Base-by-base conservation (phyloP, 2,113 vertebrate species). In the Uria aalge region DNA sequence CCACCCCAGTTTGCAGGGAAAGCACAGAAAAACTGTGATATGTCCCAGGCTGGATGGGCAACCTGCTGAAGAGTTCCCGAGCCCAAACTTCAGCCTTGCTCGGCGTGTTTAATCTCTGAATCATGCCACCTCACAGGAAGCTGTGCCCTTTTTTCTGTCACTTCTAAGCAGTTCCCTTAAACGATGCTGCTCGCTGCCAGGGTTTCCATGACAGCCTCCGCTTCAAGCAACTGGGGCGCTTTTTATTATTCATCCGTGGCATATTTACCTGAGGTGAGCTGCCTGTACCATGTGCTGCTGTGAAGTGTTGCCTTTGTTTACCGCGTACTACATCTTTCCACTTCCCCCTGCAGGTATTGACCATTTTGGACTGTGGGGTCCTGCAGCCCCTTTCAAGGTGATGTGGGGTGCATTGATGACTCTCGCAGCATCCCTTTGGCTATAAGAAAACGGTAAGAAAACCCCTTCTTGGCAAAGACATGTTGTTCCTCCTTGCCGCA, bases 301-400 rank as follows among this genome's bases (percentile, higher is more conserved):
- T 59, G 48, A 91, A 85, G 45, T 27, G 12, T 43, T 72, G 56
- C 52, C 50, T 92, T 74, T 83, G 56, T 71, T 94, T 90, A 38
- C 60, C 0, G 0, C 1, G 1, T 41, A 12, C 69, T 38, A 6
- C 1, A 0, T 50, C 47, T 86, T 81, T 67, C 29, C 6, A 43
- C 45, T 79, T 94, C 38, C 72, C 27, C 3, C 1, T 48, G 45
- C 36, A 68, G 36, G 13, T 17, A 30, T 38, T 1, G 4, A 52
- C 29, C 6, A 24, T 66, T 82, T 90, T n/a, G 27, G 13, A 10
- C 3, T 13, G 30, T 20, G 21, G 36, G 18, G 5, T 3, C 20
- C 66, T 56, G 38, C 29, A 81, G 38, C 53, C 16, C 47, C 15
- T 89, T 84, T n/a, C 32, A 47, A 55, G 40, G 68, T 1, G 4